These are phyloP conservation scores for Climacteris rufus DNA, from an alignment of 2,113 vertebrate genomes.

Conservation along the genomic window DNA sequence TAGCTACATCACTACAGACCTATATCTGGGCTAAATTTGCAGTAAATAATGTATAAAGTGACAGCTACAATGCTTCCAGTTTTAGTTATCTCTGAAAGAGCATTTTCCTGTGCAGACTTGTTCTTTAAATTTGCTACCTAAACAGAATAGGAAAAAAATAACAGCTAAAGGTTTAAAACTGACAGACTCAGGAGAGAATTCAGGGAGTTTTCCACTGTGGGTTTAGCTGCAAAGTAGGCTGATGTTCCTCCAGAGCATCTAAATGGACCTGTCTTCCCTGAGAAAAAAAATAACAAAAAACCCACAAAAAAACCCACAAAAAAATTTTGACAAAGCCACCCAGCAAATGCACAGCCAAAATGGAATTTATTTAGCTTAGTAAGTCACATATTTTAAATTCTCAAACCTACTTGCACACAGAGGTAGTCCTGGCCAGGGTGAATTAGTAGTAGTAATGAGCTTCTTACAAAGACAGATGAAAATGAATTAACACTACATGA, in stretches of 20 bases:
- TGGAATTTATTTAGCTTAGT: not conserved
- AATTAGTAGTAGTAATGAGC: not conserved
- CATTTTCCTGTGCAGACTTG: not conserved
- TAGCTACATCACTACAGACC: not conserved
- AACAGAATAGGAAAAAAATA: not conserved
- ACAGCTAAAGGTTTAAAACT: not conserved
- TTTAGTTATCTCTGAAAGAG: not conserved
- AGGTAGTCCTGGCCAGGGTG: not conserved
- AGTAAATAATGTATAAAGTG: slow-evolving; percentile 15
- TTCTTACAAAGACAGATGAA: not conserved
- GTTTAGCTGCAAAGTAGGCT: not conserved
- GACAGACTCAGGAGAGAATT: not conserved
- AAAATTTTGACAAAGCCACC: accelerated
- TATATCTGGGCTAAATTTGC: not conserved
- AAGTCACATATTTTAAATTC: not conserved
- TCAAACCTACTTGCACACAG: not conserved
- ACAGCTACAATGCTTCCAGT: not conserved
- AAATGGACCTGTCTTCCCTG: not conserved
- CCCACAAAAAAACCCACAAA: not conserved
- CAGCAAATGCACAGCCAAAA: not conserved
- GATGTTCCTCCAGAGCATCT: not conserved
- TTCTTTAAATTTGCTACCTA: not conserved
- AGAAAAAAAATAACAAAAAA: too few species aligned
- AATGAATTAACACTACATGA: not conserved
- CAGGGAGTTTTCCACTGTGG: not conserved